phyloP scores from a whole-genome alignment of 2,888 invertebrate species.

The Cryptophagus acutangulus region DNA sequence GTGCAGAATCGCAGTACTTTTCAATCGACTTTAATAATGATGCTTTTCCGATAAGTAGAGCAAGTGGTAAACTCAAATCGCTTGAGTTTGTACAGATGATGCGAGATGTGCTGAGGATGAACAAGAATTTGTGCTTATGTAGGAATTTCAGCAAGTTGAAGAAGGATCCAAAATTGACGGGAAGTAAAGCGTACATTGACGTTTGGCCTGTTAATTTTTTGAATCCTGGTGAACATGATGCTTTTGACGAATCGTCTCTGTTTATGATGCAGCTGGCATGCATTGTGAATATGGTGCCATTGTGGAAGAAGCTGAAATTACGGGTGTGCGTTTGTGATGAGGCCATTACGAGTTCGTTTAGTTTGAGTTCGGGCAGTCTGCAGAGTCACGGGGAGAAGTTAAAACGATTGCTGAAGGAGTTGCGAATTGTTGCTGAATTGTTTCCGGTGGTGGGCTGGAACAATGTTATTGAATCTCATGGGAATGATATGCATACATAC shows the following conservation, averaged over 20 bases:
- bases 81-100: constrained; percentile 80
- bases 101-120: constrained; percentile 82
- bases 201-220: constrained; percentile 97
- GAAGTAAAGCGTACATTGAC: constrained; percentile 77
- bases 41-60: constrained; percentile 53
- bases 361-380: constrained; percentile 31
- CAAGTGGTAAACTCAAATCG: constrained; percentile 34
- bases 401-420: constrained; percentile 68
- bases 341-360: constrained; percentile 38
- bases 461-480: constrained; percentile 37
- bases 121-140: constrained; percentile 92
- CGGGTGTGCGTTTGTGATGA: constrained; percentile 79
- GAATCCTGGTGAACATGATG: constrained; percentile 67
- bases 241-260: constrained; percentile 84
- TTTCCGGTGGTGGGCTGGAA: constrained; percentile 55
- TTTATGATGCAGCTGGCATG: constrained; percentile 97
- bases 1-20: constrained; percentile 58
- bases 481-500: constrained; percentile 35
- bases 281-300: constrained; percentile 85
- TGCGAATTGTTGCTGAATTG: constrained; percentile 84
- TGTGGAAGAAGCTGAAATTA: constrained; percentile 82
- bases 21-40: constrained; percentile 54
- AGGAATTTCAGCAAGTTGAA: constrained; percentile 84
- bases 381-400: constrained; percentile 48
- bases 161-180: constrained; percentile 66